Conservation (phyloP, 1,140 invertebrate genomes). For the Archegozetes longisetosus region DNA sequence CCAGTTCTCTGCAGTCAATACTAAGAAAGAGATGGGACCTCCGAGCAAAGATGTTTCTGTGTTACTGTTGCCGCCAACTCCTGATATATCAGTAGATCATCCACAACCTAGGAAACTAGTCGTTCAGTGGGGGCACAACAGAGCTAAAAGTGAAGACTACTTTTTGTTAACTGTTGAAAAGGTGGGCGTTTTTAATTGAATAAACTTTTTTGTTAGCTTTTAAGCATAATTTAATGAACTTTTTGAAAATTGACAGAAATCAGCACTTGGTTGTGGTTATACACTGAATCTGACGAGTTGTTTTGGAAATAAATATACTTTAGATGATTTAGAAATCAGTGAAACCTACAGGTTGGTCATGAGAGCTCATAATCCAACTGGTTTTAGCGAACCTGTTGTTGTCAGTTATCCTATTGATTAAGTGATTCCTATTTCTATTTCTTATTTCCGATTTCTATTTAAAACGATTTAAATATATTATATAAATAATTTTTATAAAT, state of each 20-base stretch:
- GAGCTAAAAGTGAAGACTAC: neutral
- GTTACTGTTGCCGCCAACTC: neutral
- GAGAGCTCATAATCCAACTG: constrained; percentile 1
- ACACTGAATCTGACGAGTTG: constrained; percentile 1
- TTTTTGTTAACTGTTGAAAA: constrained; percentile 6
- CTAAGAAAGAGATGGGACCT: neutral
- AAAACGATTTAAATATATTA: too few species aligned
- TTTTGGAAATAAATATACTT: neutral
- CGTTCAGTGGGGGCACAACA: neutral
- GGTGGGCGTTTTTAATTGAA: too few species aligned
- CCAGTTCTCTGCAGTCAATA: neutral
- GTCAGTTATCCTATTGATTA: constrained; percentile 1
- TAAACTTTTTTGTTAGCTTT: neutral
- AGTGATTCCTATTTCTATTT: too few species aligned
- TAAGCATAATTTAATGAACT: neutral
- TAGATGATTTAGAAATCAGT: neutral
- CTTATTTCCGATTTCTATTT: too few species aligned
- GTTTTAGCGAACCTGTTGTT: neutral
- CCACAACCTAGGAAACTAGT: neutral
- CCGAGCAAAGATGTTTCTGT: neutral
- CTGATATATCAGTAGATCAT: neutral
- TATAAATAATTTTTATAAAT: too few species aligned
- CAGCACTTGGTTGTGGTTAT: constrained; percentile 1
- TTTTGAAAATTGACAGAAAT: neutral
- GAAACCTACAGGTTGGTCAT: neutral